These are phyloP conservation scores for Lethenteron reissneri DNA, from an alignment of 2,113 vertebrate genomes.

Conservation along the genomic window DNA sequence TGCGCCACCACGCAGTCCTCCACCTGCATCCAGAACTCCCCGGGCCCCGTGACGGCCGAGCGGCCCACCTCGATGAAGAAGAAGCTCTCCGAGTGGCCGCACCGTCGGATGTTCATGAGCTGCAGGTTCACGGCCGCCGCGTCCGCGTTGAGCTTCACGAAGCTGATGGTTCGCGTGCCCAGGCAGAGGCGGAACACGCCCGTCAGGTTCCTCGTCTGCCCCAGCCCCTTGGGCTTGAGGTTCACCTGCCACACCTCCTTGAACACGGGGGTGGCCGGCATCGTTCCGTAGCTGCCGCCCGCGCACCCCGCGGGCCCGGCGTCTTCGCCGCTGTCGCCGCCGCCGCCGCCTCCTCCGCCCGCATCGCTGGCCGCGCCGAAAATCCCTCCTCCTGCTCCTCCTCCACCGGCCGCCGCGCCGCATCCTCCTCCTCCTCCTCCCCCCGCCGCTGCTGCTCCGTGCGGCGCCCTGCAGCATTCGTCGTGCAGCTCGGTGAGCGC, in stretches of 20 bases:
- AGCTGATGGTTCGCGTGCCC: conserved; percentile 59
- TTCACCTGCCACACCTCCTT: conserved; percentile 76
- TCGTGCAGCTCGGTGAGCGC: conserved; percentile 34
- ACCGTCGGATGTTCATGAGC: conserved; percentile 62
- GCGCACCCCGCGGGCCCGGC: conserved; percentile 14
- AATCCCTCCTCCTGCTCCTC: conserved; percentile 16
- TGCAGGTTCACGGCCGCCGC: conserved; percentile 59
- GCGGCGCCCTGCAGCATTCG: too few relatives aligned
- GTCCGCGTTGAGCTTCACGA: conserved; percentile 60
- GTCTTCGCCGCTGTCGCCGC: conserved; percentile 14
- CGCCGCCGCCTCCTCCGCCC: conserved; percentile 14
- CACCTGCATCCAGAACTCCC: conserved; percentile 83
- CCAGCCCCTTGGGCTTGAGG: conserved; percentile 60
- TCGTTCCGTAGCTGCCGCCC: conserved; percentile 22
- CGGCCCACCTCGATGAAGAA: conserved; percentile 71
- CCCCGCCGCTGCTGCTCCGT: too few relatives aligned
- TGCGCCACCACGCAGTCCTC: conserved; percentile 61
- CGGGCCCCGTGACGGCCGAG: conserved; percentile 45
- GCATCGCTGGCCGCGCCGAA: conserved; percentile 7
- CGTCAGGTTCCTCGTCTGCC: conserved; percentile 60
- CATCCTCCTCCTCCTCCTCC: too few relatives aligned
- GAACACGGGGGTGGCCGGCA: conserved; percentile 39
- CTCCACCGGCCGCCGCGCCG: too few relatives aligned
- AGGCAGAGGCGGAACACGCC: conserved; percentile 69
- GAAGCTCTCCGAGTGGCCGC: conserved; percentile 62